Percentiles rank a stretch among this genome's conserved stretches.
Conservation (phyloP, 1,140 invertebrate species). For the Helicoverpa armigera region DNA sequence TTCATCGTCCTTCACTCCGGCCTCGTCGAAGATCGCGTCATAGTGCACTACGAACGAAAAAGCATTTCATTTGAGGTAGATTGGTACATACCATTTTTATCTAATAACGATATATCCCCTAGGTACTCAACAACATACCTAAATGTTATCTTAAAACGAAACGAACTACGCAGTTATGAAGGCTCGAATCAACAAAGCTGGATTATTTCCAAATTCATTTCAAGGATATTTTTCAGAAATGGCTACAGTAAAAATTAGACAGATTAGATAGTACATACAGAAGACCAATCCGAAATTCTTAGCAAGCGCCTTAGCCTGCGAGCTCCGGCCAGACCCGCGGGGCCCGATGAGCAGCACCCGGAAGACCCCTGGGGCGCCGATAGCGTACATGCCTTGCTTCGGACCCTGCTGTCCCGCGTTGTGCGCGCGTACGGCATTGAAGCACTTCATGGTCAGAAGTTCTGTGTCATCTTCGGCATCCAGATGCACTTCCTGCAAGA, state of each 20-base stretch:
- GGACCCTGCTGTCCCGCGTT: constrained; percentile 68
- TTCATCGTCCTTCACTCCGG: constrained; percentile 79
- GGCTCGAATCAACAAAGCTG: too few species aligned
- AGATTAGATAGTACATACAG: constrained; percentile 60
- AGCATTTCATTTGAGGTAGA: not conserved
- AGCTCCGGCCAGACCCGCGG: constrained; percentile 81
- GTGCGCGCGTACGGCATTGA: constrained; percentile 71
- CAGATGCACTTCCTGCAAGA: constrained; percentile 58
- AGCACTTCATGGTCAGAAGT: constrained; percentile 66
- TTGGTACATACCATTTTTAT: too few species aligned
- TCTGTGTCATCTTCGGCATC: constrained; percentile 63
- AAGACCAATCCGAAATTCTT: constrained; percentile 83
- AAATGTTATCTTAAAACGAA: not conserved
- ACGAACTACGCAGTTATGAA: too few species aligned
- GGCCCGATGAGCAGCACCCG: constrained; percentile 85
- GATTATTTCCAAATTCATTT: too few species aligned
- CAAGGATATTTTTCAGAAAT: too few species aligned
- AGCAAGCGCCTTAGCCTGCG: constrained; percentile 77
- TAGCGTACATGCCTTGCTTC: constrained; percentile 65
- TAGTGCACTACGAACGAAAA: constrained; percentile 85
- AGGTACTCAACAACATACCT: too few species aligned
- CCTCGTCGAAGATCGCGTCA: constrained; percentile 84
- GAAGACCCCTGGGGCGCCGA: constrained; percentile 76
- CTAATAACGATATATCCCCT: too few species aligned
- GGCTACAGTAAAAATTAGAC: too few species aligned